These are phyloP conservation scores for Silurus glanis DNA, from an alignment of 2,113 vertebrate species.

Conservation along the genomic window DNA sequence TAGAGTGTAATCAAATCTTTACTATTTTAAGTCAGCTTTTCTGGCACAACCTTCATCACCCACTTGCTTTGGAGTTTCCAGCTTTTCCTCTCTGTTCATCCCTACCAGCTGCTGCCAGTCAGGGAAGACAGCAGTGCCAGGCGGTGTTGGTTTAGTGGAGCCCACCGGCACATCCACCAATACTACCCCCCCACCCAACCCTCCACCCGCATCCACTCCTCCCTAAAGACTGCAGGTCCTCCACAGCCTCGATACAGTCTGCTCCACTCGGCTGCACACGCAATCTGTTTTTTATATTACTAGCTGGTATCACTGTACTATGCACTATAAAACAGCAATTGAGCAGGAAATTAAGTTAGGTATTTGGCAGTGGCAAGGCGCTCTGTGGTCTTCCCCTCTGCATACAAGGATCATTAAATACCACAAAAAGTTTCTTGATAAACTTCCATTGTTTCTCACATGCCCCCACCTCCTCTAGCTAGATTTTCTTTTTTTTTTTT, in stretches of 20 bases:
- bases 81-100: constrained; percentile 33
- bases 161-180: constrained; percentile 75
- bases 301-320: constrained; percentile 80
- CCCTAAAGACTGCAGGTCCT: constrained; percentile 76
- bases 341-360: constrained; percentile 84
- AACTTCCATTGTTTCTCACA: constrained; percentile 62
- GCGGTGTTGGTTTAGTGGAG: constrained; percentile 82
- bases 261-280: constrained; percentile 78
- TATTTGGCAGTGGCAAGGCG: constrained; percentile 76
- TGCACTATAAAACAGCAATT: constrained; percentile 84
- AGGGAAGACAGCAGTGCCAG: constrained; percentile 70
- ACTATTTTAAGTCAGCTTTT: constrained; percentile 15
- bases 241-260: constrained; percentile 73
- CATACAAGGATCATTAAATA: constrained; percentile 72
- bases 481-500: constrained; percentile 44
- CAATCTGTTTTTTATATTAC: constrained; percentile 85
- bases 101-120: constrained; percentile 78
- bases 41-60: constrained; percentile 29
- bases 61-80: constrained; percentile 45
- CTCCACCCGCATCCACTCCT: constrained; percentile 69
- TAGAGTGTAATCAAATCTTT: constrained; percentile 19
- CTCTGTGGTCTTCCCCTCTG: constrained; percentile 72
- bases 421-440: constrained; percentile 70
- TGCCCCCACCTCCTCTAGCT: constrained; percentile 57
- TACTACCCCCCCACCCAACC: constrained; percentile 62